Evolutionary conservation across 2,113 vertebrate genomes (phyloP).

Genomic region (Furnarius figulus): DNA sequence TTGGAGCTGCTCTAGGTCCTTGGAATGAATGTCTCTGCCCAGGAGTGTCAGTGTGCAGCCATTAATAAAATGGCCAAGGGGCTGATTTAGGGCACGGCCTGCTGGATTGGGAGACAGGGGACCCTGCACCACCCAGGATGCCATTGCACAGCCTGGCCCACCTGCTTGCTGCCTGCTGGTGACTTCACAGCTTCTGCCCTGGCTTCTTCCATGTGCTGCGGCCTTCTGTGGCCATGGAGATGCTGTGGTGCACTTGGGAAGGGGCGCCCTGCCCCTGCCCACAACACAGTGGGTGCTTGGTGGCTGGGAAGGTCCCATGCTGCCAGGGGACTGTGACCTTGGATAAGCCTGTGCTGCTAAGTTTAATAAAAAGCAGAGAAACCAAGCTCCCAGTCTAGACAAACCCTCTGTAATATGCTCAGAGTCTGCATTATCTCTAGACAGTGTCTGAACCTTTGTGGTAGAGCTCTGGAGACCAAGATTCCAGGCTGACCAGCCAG

Average conservation of each 20-base stretch:
- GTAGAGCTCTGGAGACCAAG: not conserved
- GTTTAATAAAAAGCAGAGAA: not conserved
- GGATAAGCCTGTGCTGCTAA: not conserved
- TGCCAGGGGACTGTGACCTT: not conserved
- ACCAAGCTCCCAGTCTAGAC: not conserved
- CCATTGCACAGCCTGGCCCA: not conserved
- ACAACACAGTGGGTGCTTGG: not conserved
- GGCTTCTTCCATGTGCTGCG: not conserved
- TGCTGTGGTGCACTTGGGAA: not conserved
- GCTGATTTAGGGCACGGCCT: not conserved
- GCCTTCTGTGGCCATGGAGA: rapidly evolving
- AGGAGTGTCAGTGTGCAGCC: not conserved
- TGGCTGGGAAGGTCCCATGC: not conserved
- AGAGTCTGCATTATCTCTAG: not conserved
- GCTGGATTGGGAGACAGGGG: not conserved
- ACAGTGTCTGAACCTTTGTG: not conserved
- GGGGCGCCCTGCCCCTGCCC: not conserved
- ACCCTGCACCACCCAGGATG: rapidly evolving
- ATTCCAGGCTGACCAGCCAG: not conserved
- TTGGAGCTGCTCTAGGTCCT: not conserved
- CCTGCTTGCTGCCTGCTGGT: not conserved
- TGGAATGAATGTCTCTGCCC: not conserved
- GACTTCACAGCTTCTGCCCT: not conserved
- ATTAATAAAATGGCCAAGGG: not conserved
- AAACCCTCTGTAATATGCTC: not conserved